Evolutionary conservation across 2,113 vertebrate genomes (phyloP).

Genomic region (Melospiza melodia): DNA sequence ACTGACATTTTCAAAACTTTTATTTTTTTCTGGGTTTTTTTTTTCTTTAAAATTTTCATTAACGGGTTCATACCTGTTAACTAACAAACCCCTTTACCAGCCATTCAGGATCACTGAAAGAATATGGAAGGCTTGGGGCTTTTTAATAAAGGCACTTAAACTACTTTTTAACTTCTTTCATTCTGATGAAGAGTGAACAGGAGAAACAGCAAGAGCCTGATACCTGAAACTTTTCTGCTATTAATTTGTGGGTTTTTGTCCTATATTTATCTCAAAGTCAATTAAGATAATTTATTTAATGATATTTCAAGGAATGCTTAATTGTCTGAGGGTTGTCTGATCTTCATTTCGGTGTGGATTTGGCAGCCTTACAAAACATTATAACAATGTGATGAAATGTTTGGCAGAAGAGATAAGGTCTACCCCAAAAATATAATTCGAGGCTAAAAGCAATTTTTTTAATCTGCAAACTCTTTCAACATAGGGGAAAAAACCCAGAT

Average conservation of each 20-base stretch:
- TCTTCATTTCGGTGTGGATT: not conserved
- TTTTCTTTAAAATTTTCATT: not conserved
- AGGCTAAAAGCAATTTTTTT: not conserved
- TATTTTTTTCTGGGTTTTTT: not conserved
- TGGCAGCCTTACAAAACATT: constrained; percentile 38
- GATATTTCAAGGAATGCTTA: constrained; percentile 24
- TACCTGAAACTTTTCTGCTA: constrained; percentile 22
- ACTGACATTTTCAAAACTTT: not conserved
- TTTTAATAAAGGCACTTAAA: not conserved
- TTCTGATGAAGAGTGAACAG: not conserved
- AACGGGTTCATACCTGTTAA: not conserved
- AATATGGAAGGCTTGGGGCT: not conserved
- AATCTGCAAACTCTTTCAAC: not conserved
- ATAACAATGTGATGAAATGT: constrained; percentile 56
- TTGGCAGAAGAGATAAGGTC: not conserved
- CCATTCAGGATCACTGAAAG: not conserved
- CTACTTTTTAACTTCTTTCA: not conserved
- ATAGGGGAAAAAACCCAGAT: not conserved
- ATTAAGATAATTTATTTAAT: constrained; percentile 56
- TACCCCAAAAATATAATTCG: not conserved
- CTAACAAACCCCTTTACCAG: not conserved
- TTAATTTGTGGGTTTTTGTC: not conserved
- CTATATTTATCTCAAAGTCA: constrained; percentile 15
- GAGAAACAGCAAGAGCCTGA: not conserved
- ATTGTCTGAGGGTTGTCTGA: constrained; percentile 20